These are phyloP conservation scores for Dasypogon diadema DNA, from an alignment of 2,888 invertebrate genomes.

Conservation along the genomic window DNA sequence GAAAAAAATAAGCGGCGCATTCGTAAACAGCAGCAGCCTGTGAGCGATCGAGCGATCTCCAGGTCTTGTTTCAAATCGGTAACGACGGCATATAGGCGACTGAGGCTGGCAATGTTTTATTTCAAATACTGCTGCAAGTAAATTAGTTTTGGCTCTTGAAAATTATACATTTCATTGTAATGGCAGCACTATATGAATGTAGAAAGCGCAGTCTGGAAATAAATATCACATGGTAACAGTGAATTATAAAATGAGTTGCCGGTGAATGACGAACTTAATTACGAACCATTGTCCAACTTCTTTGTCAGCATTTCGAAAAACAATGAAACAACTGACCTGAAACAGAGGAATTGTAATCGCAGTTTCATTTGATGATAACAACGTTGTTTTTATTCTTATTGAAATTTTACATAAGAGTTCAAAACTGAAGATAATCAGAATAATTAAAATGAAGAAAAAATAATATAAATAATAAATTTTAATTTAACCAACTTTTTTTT, in stretches of 20 bases:
- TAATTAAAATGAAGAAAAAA: too few relatives aligned
- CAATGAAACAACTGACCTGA: too few relatives aligned
- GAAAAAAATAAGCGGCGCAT: slow-evolving; percentile 26
- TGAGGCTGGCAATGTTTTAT: neutral
- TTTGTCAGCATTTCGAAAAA: too few relatives aligned
- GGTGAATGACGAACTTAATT: too few relatives aligned
- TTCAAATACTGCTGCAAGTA: slow-evolving; percentile 15
- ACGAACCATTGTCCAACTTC: too few relatives aligned
- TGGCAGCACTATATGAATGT: neutral
- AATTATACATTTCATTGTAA: neutral
- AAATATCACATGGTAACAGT: neutral
- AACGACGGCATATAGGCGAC: slow-evolving; percentile 8
- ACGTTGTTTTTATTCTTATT: too few relatives aligned
- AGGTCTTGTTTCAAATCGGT: slow-evolving; percentile 4
- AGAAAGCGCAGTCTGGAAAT: neutral
- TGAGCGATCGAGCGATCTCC: slow-evolving; percentile 10
- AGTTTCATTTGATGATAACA: too few relatives aligned
- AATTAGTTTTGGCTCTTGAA: slow-evolving; percentile 34
- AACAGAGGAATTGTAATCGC: too few relatives aligned
- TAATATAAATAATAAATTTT: too few relatives aligned
- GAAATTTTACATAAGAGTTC: too few relatives aligned
- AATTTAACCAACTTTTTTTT: too few relatives aligned
- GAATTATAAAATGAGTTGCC: neutral
- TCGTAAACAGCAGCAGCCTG: slow-evolving; percentile 17
- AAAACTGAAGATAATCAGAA: too few relatives aligned